Evolutionary conservation across 2,797 vertebrate genomes (phyloP), one percentile per base, ranked within the genome.

Genomic region (Propithecus perrieri): DNA sequence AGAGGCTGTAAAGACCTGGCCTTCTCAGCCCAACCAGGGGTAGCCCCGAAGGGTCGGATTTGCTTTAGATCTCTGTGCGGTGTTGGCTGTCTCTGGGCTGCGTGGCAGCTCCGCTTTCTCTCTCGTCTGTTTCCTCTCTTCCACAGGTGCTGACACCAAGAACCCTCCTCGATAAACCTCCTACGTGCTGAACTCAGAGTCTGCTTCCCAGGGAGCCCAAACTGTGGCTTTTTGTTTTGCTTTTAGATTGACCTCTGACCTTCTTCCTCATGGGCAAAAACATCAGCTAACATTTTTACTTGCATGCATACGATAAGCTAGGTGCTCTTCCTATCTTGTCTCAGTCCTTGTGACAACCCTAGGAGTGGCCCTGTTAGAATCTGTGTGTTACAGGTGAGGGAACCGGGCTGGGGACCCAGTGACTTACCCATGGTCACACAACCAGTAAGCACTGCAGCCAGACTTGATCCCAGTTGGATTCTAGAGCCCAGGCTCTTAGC

Each of bases 201-300:
- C 18, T 46, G 35, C 76, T 86, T 87, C 55, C 75, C 5, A 9
- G 67, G 57, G 17, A 87, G 26, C 26, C 30, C 17, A n/a, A 43
- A 8, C 22, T 57, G 26, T 0, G 5, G 50, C 48, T 41, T 76
- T 92, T 63, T 57, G 50, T 74, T 89, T 79, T 86, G 13, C 69
- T 83, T 87, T 92, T 90, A 53, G 80, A 55, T 80, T 35, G n/a
- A 14, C 53, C 6, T 74, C 48, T 35, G 81, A 80, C 74, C 33
- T 72, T 95, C 53, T 59, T 89, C 7, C 65, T 94, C 30, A 9
- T 9, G n/a, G 84, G 75, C 46, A 75, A 17, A 53, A 20, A 10
- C 26, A 43, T 2, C 30, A 72, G 55, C 28, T 86, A 43, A 12
- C 48, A 6, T 76, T 71, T 61, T 26, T 4, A 14, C 20, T 5